Base-by-base conservation (phyloP, 2,113 vertebrate genomes). In the Tachysurus vachellii region DNA sequence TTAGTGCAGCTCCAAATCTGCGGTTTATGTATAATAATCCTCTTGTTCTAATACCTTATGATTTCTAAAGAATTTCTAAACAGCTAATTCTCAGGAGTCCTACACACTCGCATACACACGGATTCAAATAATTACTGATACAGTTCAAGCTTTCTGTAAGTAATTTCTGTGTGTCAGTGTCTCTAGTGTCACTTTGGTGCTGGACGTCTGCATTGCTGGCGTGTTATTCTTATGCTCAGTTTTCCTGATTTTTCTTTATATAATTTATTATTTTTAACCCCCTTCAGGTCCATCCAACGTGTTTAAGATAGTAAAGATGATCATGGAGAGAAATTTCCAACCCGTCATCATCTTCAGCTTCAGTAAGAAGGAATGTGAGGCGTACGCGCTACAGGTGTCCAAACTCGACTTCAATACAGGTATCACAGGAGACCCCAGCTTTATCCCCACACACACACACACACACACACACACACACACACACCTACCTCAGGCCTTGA, bases 291-390 rank as follows among this genome's bases (percentile, higher is more conserved):
- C 98, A 21, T 99, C 97, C 80, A 99, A 97, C 80, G 98, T 99
- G 50, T 99, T 99, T 91, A 99, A 99, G 91, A 99, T 99, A 86
- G 98, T 99, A 76, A 99, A 99, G 93, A 99, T 99, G 98, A 99
- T 99, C 83, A 99, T 99, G 97, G 98, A 99, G 94, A 97, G 98
- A 87, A 99, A 99, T 94, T 99, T 99, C 92, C 98, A 99, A 88
- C 98, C 98, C 3, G 98, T 99, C 61, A 99, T 99, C 91, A 99
- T 99, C 90, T 99, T 99, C 92, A 99, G 98, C 92, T 99, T 99
- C 94, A 99, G 98, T 92, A 99, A 99, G 90, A 99, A 99, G 85
- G 98, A 99, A 81, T 99, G 98, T 13, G 98, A 99, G 94, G 98
- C 98, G 4, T 99, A 99, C 19, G 98, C 98, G 11, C 95, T 99